These are phyloP conservation scores for Callorhinus ursinus DNA, from an alignment of 2,113 vertebrate species.

Conservation along the genomic window DNA sequence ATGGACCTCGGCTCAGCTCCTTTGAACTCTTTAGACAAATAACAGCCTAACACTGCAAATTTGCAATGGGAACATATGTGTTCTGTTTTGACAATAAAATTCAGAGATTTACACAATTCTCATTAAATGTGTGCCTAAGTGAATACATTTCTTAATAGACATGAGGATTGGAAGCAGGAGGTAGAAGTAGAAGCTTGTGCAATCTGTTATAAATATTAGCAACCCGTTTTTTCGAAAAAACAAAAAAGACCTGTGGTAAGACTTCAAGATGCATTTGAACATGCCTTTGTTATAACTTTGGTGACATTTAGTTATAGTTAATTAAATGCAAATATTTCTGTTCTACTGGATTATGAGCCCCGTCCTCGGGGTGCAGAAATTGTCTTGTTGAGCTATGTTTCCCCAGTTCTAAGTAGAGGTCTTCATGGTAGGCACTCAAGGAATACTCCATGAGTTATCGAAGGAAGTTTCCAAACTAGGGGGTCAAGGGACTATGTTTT, in stretches of 20 bases:
- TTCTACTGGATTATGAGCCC: neutral
- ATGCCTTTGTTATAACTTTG: neutral
- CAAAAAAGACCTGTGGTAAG: neutral
- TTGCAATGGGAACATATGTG: neutral
- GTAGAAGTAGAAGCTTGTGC: neutral
- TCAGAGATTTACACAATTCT: neutral
- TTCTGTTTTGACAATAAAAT: conserved; percentile 19
- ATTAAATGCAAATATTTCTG: conserved; percentile 16
- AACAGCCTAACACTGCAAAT: neutral
- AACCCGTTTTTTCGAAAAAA: neutral
- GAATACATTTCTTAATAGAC: conserved; percentile 13
- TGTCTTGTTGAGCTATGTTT: neutral
- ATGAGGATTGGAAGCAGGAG: neutral
- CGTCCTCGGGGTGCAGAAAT: neutral
- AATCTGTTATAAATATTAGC: neutral
- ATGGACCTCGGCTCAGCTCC: neutral
- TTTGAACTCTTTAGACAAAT: conserved; percentile 21
- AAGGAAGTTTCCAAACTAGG: neutral
- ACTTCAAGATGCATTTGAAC: neutral
- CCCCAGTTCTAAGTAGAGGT: neutral
- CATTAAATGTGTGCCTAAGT: neutral
- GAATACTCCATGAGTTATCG: neutral
- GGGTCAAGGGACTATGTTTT: neutral
- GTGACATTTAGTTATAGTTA: neutral
- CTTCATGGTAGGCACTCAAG: neutral